Evolutionary conservation across 2,888 invertebrate genomes (phyloP), one percentile per base, ranked within the genome.

Genomic region (Hypselothyrea guttata): DNA sequence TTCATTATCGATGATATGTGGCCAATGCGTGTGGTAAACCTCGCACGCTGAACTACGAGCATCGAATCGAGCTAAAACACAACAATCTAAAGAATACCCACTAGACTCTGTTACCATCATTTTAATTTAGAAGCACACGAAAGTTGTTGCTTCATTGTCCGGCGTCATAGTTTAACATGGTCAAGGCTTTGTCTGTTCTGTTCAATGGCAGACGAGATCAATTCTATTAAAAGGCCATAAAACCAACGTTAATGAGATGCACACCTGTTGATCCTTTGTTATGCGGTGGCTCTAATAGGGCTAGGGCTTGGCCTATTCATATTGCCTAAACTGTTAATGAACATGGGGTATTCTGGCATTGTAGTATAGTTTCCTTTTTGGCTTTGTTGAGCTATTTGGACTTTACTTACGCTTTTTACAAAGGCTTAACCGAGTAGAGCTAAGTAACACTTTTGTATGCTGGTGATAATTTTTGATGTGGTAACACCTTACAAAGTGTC

Each of bases 1-100:
- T 84, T 86, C 79, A 87, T 87, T 87, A 87, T 86, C 86, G 86
- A 83, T 84, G 75, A 82, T 72, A 69, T 82, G 82, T 86, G 65
- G 68, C 70, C 77, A 66, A 75, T 83, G 81, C 62, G 81, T 81
- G 86, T 85, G 86, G 85, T 47, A 83, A 56, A 30, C 34, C 54
- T 48, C 57, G 22, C 59, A 35, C 46, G n/a, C 7, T 28, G 4
- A 16, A 16, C 8, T 4, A 8, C 37, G 11, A 22, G 7, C 13
- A 15, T 4, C 2, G 22, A 15, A 34, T 12, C 16, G 2, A 0
- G 8, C n/a, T 7, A n/a, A 11, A 40, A 11, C n/a, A n/a, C n/a
- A n/a, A n/a, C n/a, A n/a, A n/a, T n/a, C n/a, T n/a, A n/a, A n/a
- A n/a, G n/a, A n/a, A n/a, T n/a, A n/a, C 27, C 13, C 9, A n/a